Conservation (phyloP, 2,888 invertebrate genomes). For the Eupeodes luniger region DNA sequence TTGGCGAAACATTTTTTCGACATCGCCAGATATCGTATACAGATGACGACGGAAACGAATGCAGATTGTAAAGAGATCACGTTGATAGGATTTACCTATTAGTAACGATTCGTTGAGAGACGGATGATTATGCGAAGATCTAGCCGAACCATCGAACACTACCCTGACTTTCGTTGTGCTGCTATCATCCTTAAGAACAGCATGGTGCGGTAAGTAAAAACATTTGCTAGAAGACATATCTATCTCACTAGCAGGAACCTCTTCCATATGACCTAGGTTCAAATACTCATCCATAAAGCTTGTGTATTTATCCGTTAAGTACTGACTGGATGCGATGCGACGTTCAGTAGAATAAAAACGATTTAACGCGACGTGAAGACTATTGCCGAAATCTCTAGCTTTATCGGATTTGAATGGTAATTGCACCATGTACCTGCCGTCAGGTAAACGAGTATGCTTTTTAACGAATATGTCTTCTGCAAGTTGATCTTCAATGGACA, state of each 20-base stretch:
- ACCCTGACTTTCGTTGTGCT: slow-evolving; percentile 30
- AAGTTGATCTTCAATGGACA: no score
- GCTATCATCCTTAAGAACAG: slow-evolving; percentile 52
- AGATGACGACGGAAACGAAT: slow-evolving; percentile 55
- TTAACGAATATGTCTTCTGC: slow-evolving; percentile 39
- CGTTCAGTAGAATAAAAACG: slow-evolving; percentile 32
- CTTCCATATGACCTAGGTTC: slow-evolving; percentile 40
- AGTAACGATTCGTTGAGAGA: slow-evolving; percentile 56
- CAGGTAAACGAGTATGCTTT: slow-evolving; percentile 27
- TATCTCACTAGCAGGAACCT: slow-evolving; percentile 23
- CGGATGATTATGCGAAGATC: not conserved
- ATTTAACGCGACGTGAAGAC: slow-evolving; percentile 13
- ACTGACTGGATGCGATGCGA: not conserved
- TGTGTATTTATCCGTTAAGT: slow-evolving; percentile 23
- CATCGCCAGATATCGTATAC: slow-evolving; percentile 54
- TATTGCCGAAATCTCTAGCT: slow-evolving; percentile 3
- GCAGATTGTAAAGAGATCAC: slow-evolving; percentile 56
- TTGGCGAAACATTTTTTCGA: slow-evolving; percentile 64
- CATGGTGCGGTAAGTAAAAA: slow-evolving; percentile 43
- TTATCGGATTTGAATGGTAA: slow-evolving; percentile 4
- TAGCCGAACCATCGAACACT: slow-evolving; percentile 35
- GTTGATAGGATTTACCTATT: slow-evolving; percentile 44
- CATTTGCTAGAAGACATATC: not conserved
- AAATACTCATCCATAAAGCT: slow-evolving; percentile 40
- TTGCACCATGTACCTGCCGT: slow-evolving; percentile 21